phyloP scores from a whole-genome alignment of 2,888 invertebrate genomes.

The Pecten maximus region DNA sequence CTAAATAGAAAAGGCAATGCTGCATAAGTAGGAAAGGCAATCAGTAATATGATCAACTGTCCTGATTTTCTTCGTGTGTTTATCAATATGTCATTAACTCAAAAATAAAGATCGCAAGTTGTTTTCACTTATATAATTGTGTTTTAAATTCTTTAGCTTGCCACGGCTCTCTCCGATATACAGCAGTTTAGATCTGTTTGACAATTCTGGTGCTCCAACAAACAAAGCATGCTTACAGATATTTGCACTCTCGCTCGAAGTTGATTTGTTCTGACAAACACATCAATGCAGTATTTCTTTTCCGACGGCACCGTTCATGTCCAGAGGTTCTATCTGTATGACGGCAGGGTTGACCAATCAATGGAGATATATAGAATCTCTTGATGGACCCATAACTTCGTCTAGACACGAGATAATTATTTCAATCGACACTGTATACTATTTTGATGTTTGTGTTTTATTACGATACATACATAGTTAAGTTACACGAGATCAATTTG shows the following conservation, averaged over 20 bases:
- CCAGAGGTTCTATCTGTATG: background rate
- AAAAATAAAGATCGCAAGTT: too few species aligned
- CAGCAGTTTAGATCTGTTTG: too few species aligned
- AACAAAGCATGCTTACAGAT: background rate
- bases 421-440: background rate
- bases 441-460: background rate
- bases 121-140: too few species aligned
- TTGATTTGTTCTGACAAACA: background rate
- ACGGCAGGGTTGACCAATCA: background rate
- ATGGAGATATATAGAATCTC: background rate
- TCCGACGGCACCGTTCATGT: background rate
- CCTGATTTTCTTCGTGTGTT: too few species aligned
- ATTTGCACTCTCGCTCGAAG: background rate
- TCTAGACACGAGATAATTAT: background rate
- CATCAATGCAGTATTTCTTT: background rate
- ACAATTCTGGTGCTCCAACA: too few species aligned
- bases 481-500: background rate
- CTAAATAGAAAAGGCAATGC: too few species aligned
- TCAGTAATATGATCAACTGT: too few species aligned
- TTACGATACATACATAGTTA: background rate
- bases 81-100: too few species aligned
- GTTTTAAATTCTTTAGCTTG: too few species aligned
- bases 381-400: background rate
- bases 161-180: too few species aligned
- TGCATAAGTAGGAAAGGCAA: too few species aligned